These are phyloP conservation scores for Troilus luridus DNA, from an alignment of 2,888 invertebrate species.

Conservation along the genomic window DNA sequence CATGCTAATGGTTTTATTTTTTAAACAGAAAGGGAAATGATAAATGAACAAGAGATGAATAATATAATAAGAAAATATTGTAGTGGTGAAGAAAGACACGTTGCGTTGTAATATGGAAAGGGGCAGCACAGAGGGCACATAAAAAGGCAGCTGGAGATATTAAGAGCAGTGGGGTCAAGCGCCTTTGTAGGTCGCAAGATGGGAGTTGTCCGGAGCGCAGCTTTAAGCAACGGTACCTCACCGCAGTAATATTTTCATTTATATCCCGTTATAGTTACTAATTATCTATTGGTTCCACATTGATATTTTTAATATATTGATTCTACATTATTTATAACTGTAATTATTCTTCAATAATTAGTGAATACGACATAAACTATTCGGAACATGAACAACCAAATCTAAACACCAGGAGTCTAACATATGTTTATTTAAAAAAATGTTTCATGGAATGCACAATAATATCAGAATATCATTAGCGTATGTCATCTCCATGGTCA, in stretches of 20 bases:
- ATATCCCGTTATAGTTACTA: no score
- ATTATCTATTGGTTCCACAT: no score
- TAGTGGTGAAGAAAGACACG: background rate
- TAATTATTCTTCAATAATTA: no score
- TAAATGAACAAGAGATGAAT: background rate
- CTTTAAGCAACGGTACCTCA: background rate
- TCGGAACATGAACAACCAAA: no score
- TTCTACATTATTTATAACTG: no score
- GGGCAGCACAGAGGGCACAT: background rate
- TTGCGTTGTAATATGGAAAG: background rate
- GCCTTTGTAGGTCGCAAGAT: conserved; percentile 47
- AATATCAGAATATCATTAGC: no score
- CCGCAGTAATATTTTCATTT: background rate
- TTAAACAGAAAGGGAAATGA: background rate
- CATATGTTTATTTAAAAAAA: no score
- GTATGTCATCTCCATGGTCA: no score
- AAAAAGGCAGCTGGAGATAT: conserved; percentile 46
- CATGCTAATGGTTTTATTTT: background rate
- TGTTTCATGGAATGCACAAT: no score
- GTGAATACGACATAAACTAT: no score
- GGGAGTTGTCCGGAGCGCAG: background rate
- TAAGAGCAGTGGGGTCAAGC: conserved; percentile 37
- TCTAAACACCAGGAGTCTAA: no score
- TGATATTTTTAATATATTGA: no score
- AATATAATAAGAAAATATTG: background rate